Evolutionary conservation across 1,140 invertebrate species (phyloP).

Genomic region (Drosophila orosa): DNA sequence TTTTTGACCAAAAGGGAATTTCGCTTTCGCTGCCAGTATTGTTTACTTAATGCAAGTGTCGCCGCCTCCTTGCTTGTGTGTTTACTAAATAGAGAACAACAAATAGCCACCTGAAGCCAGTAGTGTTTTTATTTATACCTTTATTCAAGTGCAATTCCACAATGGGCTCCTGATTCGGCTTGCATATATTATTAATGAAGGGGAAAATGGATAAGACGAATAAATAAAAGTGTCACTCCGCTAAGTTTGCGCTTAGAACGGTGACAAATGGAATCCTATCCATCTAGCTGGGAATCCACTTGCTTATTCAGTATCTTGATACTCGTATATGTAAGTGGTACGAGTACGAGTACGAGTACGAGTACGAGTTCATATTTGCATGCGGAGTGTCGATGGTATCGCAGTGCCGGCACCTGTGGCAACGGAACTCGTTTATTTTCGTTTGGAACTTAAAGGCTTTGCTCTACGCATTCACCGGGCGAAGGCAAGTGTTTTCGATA

Average conservation of each 20-base stretch:
- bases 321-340: conserved; percentile 11
- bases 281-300: conserved; percentile 26
- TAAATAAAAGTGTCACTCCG: conserved; percentile 27
- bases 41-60: background rate
- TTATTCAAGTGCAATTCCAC: conserved; percentile 22
- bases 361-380: conserved; percentile 26
- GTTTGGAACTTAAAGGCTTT: conserved; percentile 48
- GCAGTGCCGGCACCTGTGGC: conserved; percentile 27
- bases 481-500: conserved; percentile 40
- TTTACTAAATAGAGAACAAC: conserved; percentile 3
- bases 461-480: conserved; percentile 38
- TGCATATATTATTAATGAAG: conserved; percentile 32
- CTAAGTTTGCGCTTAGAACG: conserved; percentile 24
- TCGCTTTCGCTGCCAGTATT: background rate
- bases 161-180: conserved; percentile 13
- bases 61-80: background rate
- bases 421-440: conserved; percentile 42
- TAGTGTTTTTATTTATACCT: conserved; percentile 35
- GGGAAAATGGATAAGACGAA: conserved; percentile 9
- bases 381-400: conserved; percentile 29
- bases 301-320: conserved; percentile 12
- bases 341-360: background rate
- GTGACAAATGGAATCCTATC: conserved; percentile 42
- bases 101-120: conserved; percentile 21
- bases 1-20: background rate